Percentiles rank a stretch among this genome's conserved stretches.
Conservation (phyloP, 2,113 vertebrate species). For the Eurypyga helias region DNA sequence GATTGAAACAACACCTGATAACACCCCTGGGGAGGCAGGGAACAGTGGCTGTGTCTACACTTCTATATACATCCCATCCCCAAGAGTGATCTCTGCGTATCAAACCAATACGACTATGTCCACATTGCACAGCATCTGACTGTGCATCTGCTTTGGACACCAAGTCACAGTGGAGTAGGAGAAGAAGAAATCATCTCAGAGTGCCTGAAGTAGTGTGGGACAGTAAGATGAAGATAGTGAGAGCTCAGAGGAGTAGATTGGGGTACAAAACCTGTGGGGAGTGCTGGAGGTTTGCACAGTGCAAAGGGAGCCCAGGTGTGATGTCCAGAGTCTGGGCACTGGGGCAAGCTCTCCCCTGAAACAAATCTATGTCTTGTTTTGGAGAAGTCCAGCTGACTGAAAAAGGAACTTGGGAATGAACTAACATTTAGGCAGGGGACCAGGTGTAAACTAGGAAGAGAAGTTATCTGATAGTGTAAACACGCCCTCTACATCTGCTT, state of each 20-base stretch:
- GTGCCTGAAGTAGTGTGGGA: neutral
- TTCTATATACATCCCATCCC: neutral
- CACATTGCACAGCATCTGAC: neutral
- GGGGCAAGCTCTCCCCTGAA: neutral
- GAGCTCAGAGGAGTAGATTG: neutral
- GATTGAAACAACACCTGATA: neutral
- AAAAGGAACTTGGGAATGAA: constrained; percentile 12
- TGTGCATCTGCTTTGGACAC: neutral
- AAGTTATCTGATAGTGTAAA: constrained; percentile 33
- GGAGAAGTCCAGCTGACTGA: neutral
- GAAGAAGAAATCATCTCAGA: neutral
- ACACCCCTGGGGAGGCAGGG: neutral
- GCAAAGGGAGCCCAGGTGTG: neutral
- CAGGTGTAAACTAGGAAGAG: constrained; percentile 42
- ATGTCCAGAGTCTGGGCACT: neutral
- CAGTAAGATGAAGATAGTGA: neutral
- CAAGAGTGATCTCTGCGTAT: neutral
- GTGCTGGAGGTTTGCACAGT: neutral
- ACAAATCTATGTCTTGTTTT: neutral
- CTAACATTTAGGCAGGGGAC: constrained; percentile 23
- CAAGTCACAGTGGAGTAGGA: neutral
- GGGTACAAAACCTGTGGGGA: neutral
- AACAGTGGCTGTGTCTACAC: neutral
- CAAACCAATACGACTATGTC: neutral
- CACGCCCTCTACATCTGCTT: neutral